Conservation (phyloP, 2,113 vertebrate species). For the Chlorodrepanis virens region DNA sequence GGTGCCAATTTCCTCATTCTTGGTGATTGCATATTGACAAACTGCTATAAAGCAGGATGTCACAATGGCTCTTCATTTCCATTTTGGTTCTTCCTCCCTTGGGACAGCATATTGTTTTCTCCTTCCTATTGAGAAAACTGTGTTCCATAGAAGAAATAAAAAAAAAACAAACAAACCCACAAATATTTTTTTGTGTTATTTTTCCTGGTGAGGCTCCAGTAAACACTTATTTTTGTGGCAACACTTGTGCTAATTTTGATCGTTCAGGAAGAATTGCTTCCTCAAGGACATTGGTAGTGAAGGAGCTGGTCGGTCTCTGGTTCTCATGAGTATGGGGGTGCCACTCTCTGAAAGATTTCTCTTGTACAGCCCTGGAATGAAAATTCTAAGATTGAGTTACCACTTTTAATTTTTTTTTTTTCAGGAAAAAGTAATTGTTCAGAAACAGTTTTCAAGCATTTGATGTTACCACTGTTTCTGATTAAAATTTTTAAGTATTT, state of each 20-base stretch:
- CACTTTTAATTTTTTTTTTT: no score
- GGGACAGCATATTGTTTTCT: constrained; percentile 54
- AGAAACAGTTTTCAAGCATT: background rate
- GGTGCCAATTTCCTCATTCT: constrained; percentile 20
- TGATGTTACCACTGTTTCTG: background rate
- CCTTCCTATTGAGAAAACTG: constrained; percentile 43
- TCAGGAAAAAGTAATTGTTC: background rate
- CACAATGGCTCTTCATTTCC: constrained; percentile 44
- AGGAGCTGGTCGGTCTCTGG: background rate
- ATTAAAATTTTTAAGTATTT: background rate
- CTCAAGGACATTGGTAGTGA: background rate
- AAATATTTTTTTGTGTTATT: constrained; percentile 13
- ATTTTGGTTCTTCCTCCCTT: constrained; percentile 54
- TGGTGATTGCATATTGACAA: constrained; percentile 23
- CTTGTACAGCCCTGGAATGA: background rate
- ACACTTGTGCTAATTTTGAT: background rate
- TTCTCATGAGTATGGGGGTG: background rate
- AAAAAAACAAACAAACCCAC: background rate
- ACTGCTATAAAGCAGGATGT: constrained; percentile 44
- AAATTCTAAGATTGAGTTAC: background rate
- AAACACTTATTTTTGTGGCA: background rate
- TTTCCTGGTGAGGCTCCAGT: background rate
- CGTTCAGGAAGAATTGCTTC: background rate
- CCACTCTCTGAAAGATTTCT: background rate
- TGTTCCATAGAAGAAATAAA: background rate